Evolutionary conservation across 1,140 invertebrate genomes (phyloP).

Genomic region (Megathymus violae): DNA sequence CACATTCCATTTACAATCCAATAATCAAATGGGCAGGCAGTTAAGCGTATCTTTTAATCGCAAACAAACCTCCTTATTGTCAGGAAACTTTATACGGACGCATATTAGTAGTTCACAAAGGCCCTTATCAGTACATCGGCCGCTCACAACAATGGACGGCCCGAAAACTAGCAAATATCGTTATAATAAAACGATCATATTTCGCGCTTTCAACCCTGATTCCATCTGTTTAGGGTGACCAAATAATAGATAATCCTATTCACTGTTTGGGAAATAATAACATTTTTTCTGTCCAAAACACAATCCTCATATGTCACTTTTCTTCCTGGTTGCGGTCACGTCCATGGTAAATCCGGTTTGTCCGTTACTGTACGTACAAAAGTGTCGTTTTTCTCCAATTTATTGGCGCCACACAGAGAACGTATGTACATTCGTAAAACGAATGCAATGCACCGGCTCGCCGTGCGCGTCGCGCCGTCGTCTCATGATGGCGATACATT

Average conservation of each 20-base stretch:
- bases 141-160: constrained; percentile 51
- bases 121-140: constrained; percentile 55
- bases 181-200: constrained; percentile 76
- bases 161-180: constrained; percentile 72
- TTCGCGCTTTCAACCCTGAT: constrained; percentile 56
- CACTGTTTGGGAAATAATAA: constrained; percentile 57
- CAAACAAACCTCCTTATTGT: constrained; percentile 55
- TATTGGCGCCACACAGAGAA: background rate
- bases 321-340: constrained; percentile 56
- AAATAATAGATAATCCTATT: constrained; percentile 63
- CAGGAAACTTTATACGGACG: constrained; percentile 49
- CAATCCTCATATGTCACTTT: constrained; percentile 51
- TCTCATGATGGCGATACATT: no score
- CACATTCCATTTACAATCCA: constrained; percentile 19
- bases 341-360: constrained; percentile 43
- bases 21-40: no score
- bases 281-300: constrained; percentile 34
- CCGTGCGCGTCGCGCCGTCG: no score
- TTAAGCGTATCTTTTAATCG: constrained; percentile 47
- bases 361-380: constrained; percentile 5
- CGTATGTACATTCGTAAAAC: no score
- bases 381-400: constrained; percentile 20
- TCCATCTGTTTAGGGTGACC: constrained; percentile 61
- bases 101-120: constrained; percentile 53
- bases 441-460: no score